A percentile compares a stretch with the other conserved stretches of the same genome.
These are phyloP conservation scores for Lordiphosa collinella DNA, from an alignment of 1,140 invertebrate genomes.

Conservation along the genomic window DNA sequence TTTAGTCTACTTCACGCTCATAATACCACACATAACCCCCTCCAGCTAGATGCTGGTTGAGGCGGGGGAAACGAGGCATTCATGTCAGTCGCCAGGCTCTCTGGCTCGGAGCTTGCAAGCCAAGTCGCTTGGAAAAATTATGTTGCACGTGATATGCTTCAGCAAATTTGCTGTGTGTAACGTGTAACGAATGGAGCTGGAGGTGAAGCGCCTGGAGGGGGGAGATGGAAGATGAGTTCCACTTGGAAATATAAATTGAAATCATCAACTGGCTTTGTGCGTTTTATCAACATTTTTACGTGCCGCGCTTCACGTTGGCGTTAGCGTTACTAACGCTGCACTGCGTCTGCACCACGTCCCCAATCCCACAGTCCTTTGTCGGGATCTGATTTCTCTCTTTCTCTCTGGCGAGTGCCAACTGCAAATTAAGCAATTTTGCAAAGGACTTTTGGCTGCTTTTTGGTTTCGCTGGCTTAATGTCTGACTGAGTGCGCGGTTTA, in stretches of 20 bases:
- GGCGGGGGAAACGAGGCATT: slow-evolving; percentile 25
- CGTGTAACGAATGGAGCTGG: slow-evolving; percentile 17
- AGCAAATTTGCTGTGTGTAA: slow-evolving; percentile 65
- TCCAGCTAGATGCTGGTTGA: not conserved
- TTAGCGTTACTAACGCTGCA: slow-evolving; percentile 46
- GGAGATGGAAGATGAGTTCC: slow-evolving; percentile 60
- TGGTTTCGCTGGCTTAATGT: slow-evolving; percentile 61
- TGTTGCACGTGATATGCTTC: slow-evolving; percentile 78
- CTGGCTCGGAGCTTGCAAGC: slow-evolving; percentile 24
- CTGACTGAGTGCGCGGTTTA: slow-evolving; percentile 73
- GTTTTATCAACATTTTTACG: slow-evolving; percentile 78
- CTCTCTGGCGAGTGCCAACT: slow-evolving; percentile 38
- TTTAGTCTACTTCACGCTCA: slow-evolving; percentile 75
- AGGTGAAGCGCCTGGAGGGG: slow-evolving; percentile 2
- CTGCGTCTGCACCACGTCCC: slow-evolving; percentile 17
- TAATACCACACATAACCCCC: slow-evolving; percentile 52
- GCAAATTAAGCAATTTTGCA: slow-evolving; percentile 75
- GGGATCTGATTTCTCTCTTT: slow-evolving; percentile 20
- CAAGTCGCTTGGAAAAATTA: slow-evolving; percentile 78
- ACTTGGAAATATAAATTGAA: slow-evolving; percentile 77
- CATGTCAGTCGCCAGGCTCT: slow-evolving; percentile 54
- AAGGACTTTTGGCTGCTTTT: slow-evolving; percentile 70
- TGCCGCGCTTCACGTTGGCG: slow-evolving; percentile 56
- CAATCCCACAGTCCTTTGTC: not conserved
- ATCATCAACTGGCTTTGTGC: slow-evolving; percentile 76